Percentiles rank a stretch among this genome's conserved stretches.
phyloP scores from a whole-genome alignment of 2,113 vertebrate genomes.

The Callithrix jacchus region DNA sequence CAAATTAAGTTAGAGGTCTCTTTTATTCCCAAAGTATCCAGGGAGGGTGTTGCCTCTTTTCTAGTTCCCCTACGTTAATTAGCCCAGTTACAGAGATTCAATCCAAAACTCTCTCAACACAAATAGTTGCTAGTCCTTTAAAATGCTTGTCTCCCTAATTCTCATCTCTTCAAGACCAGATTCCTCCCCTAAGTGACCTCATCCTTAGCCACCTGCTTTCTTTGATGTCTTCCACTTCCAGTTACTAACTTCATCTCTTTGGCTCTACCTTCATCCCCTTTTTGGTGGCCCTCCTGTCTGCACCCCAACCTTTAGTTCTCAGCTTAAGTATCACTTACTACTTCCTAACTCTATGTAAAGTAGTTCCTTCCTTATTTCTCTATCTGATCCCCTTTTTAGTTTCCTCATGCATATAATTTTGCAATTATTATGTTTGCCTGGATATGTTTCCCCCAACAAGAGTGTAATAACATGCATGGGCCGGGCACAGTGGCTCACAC shows the following conservation, averaged over 20 bases:
- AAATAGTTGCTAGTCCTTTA: not conserved
- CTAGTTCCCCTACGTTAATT: not conserved
- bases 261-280: not conserved
- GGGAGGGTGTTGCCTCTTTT: slow-evolving; percentile 5
- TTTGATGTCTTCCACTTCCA: not conserved
- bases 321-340: not conserved
- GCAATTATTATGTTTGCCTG: not conserved
- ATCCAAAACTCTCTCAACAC: slow-evolving; percentile 4
- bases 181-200: not conserved
- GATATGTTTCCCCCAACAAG: not conserved
- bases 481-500: too few relatives aligned
- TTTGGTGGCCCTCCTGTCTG: not conserved
- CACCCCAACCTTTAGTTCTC: not conserved
- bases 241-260: not conserved
- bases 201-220: not conserved
- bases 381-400: not conserved
- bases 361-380: slow-evolving; percentile 22
- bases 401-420: not conserved
- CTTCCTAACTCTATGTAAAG: slow-evolving; percentile 10
- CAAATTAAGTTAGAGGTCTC: not conserved
- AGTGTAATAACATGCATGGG: not conserved
- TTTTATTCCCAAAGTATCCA: not conserved
- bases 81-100: not conserved
- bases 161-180: not conserved
- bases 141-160: not conserved